Percentiles rank a stretch among this genome's conserved stretches.
Conservation (phyloP, 2,888 invertebrate species). For the Cryptophagus acutangulus region DNA sequence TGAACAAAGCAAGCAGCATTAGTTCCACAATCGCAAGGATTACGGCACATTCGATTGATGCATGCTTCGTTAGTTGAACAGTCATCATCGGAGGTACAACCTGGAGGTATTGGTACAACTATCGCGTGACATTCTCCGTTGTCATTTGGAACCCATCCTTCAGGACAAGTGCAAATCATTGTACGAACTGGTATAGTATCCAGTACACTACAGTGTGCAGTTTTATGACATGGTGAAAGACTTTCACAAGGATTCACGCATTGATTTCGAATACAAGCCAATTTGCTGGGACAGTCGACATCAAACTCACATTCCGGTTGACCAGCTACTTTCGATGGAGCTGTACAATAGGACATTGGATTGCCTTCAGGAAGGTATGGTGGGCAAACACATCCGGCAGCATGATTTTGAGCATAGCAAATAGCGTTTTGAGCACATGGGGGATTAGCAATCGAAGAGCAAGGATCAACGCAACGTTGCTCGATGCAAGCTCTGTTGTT, state of each 20-base stretch:
- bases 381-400: slow-evolving; percentile 78
- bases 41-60: slow-evolving; percentile 78
- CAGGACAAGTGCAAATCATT: slow-evolving; percentile 83
- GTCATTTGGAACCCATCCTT: slow-evolving; percentile 75
- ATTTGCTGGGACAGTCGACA: slow-evolving; percentile 71
- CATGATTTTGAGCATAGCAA: slow-evolving; percentile 76
- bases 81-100: slow-evolving; percentile 75
- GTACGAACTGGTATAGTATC: slow-evolving; percentile 83
- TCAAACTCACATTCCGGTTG: slow-evolving; percentile 71
- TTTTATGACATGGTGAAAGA: slow-evolving; percentile 69
- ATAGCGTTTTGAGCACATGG: slow-evolving; percentile 81
- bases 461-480: slow-evolving; percentile 75
- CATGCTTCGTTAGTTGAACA: slow-evolving; percentile 77
- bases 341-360: slow-evolving; percentile 70
- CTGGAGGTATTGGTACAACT: slow-evolving; percentile 62
- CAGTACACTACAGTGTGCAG: slow-evolving; percentile 74
- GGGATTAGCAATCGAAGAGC: slow-evolving; percentile 58
- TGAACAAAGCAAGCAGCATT: slow-evolving; percentile 77
- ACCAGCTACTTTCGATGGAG: slow-evolving; percentile 48
- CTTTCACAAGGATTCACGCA: slow-evolving; percentile 76
- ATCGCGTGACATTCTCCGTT: slow-evolving; percentile 74
- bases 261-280: slow-evolving; percentile 73
- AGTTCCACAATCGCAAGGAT: slow-evolving; percentile 83
- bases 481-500: slow-evolving; percentile 66
- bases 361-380: slow-evolving; percentile 73